These are phyloP conservation scores for Cyanoliseus patagonus DNA, from an alignment of 2,113 vertebrate genomes.

Conservation along the genomic window DNA sequence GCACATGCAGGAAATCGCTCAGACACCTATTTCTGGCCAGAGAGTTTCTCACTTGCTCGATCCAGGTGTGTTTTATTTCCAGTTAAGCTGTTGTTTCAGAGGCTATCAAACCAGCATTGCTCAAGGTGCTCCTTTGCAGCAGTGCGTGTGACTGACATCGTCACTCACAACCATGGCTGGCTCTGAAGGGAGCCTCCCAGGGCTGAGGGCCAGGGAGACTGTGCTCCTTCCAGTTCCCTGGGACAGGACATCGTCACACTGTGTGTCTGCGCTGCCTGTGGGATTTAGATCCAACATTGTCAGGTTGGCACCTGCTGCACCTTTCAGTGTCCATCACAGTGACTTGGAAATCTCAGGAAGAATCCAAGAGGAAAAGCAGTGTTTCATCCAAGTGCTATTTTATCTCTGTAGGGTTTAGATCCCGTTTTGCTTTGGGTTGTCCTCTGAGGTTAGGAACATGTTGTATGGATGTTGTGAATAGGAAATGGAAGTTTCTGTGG, in stretches of 20 bases:
- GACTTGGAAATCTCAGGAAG: background rate
- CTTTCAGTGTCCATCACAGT: background rate
- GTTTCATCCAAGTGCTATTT: background rate
- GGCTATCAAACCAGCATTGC: background rate
- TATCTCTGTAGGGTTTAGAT: background rate
- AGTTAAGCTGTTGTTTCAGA: background rate
- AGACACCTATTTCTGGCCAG: background rate
- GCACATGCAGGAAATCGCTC: background rate
- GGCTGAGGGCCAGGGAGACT: background rate
- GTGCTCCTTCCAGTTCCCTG: background rate
- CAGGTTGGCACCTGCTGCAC: background rate
- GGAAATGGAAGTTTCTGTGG: background rate
- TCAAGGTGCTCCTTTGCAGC: background rate
- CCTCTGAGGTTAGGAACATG: background rate
- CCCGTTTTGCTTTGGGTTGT: background rate
- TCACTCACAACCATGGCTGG: background rate
- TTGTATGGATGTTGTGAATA: background rate
- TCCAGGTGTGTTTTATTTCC: background rate
- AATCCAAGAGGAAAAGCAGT: background rate
- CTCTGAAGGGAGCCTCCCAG: background rate
- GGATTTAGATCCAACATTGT: background rate
- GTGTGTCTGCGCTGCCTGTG: background rate
- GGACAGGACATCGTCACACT: fast-evolving
- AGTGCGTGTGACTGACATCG: fast-evolving
- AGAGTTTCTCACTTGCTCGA: background rate